Evolutionary conservation across 92 coral and sea anemone genomes (phyloP).

Genomic region (Ricordea florida): DNA sequence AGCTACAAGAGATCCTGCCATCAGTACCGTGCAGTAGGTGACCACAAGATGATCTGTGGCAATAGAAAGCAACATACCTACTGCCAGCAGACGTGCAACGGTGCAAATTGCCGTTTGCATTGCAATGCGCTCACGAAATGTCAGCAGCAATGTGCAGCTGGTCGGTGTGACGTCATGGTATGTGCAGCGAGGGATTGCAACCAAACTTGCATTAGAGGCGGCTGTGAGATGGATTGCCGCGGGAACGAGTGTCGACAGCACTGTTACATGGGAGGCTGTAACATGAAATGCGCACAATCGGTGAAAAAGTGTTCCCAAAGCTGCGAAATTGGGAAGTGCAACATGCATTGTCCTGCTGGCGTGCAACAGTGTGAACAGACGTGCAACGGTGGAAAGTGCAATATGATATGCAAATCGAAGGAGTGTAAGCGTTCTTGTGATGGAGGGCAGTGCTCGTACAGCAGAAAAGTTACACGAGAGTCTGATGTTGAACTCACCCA

Average conservation of each 20-base stretch:
- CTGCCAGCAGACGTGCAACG: slow-evolving; percentile 58
- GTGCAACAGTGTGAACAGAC: slow-evolving; percentile 46
- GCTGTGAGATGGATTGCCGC: slow-evolving; percentile 53
- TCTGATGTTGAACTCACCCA: background rate
- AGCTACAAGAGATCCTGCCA: slow-evolving; percentile 35
- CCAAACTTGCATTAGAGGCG: slow-evolving; percentile 55
- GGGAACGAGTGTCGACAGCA: slow-evolving; percentile 33
- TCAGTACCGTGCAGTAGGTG: slow-evolving; percentile 54
- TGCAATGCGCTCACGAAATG: slow-evolving; percentile 42
- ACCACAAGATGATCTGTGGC: slow-evolving; percentile 27
- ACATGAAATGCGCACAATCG: slow-evolving; percentile 47
- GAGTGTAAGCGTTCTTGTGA: slow-evolving; percentile 43
- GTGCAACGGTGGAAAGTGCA: slow-evolving; percentile 57
- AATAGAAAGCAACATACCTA: background rate
- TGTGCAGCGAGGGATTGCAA: slow-evolving; percentile 51
- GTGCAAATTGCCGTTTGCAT: slow-evolving; percentile 38
- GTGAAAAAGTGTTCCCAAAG: slow-evolving; percentile 44
- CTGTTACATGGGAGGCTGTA: slow-evolving; percentile 57
- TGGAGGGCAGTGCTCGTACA: slow-evolving; percentile 32
- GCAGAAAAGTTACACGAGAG: background rate
- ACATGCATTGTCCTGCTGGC: slow-evolving; percentile 66
- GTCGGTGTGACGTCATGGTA: slow-evolving; percentile 42
- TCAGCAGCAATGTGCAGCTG: slow-evolving; percentile 51
- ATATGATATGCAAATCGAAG: slow-evolving; percentile 44
- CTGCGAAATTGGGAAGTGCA: slow-evolving; percentile 63